Evolutionary conservation across 2,797 vertebrate species (phyloP).

Genomic region (Cyprinodon diabolis): DNA sequence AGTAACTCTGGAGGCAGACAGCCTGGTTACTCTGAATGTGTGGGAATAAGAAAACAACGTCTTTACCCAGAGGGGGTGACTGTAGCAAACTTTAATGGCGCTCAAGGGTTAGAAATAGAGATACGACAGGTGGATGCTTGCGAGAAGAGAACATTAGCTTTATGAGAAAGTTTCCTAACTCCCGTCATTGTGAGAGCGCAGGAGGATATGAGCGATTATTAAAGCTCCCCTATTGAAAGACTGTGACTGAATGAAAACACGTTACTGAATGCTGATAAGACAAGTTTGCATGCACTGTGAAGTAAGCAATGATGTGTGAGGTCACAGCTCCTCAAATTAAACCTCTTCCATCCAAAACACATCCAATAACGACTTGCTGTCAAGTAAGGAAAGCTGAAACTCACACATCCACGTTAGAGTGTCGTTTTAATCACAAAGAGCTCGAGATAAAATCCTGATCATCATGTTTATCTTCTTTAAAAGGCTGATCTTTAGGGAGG

Average conservation of each 20-base stretch:
- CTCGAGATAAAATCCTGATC: background rate
- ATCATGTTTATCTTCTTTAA: background rate
- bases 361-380: background rate
- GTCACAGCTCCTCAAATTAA: background rate
- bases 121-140: background rate
- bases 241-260: background rate
- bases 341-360: background rate
- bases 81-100: conserved; percentile 24
- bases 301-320: background rate
- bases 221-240: background rate
- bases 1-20: conserved; percentile 42
- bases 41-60: conserved; percentile 16
- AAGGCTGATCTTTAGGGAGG: background rate
- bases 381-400: background rate
- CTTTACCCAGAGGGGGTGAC: conserved; percentile 1
- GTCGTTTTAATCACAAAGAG: background rate
- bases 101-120: conserved; percentile 29
- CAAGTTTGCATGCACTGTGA: background rate
- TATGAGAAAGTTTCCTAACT: background rate
- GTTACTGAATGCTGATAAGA: background rate
- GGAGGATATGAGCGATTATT: background rate
- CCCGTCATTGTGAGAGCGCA: background rate
- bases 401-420: background rate
- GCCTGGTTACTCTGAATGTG: conserved; percentile 19
- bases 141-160: background rate